Evolutionary conservation across 2,888 invertebrate species (phyloP), one percentile per base, ranked within the genome.

Genomic region (Allacma fusca): DNA sequence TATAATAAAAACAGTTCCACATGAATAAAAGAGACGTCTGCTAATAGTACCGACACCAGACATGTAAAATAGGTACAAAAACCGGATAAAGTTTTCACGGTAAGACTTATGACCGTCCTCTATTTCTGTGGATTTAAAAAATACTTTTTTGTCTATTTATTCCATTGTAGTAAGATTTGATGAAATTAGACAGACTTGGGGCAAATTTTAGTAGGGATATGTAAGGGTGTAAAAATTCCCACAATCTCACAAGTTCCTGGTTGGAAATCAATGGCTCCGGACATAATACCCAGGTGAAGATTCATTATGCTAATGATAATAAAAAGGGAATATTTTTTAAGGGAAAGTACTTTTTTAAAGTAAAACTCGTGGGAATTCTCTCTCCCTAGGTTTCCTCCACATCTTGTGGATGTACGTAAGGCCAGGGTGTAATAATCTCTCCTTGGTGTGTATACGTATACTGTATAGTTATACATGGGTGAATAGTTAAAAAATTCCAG

Each of bases 301-400:
- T 50, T 50, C n/a, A n/a, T 50, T 62, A 26, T 62, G 62, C 9
- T 26, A 62, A 62, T 24, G 62, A 62, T 62, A 62, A 62, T 23
- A 62, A 62, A 62, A 24, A 7, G 34, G 19, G 16, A 12, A 4
- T 50, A 4, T 62, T 62, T 62, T 62, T 24, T 24, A 24, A 62
- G 24, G 26, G 24, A 2, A 29, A 34, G 34, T 67, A 29, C 29
- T 34, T 29, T 40, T 23, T 40, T 68, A 62, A 62, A 74, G 40
- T n/a, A 65, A 74, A 64, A 74, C 40, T 74, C 74, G 74, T 74
- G 74, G 74, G 74, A 74, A 74, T 65, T 65, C 26, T 19, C 64
- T 24, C 40, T 74, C 65, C 65, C 44, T 43, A 23, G 43, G 28
- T 73, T n/a, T 64, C 21, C 67, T 74, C 28, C 29, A 21, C 24